phyloP scores from a whole-genome alignment of 2,797 vertebrate genomes.

The Poliocrania exsul region DNA sequence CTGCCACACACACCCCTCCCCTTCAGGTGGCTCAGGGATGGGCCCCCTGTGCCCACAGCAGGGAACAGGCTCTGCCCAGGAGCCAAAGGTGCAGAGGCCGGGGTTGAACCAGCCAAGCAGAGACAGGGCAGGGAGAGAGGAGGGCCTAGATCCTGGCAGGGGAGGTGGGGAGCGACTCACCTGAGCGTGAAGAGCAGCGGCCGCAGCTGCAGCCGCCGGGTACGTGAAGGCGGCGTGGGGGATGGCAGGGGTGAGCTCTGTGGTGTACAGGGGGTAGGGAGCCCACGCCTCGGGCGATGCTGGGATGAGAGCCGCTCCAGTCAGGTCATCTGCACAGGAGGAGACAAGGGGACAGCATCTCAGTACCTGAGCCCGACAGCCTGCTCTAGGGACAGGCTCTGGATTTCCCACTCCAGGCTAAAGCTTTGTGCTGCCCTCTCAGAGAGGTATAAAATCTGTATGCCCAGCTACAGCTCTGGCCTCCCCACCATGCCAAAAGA shows the following conservation, averaged over 20 bases:
- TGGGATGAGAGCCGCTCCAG: slow-evolving; percentile 94
- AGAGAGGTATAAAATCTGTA: background rate
- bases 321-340: slow-evolving; percentile 89
- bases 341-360: background rate
- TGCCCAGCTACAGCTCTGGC: background rate
- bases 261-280: slow-evolving; percentile 95
- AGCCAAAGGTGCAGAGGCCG: background rate
- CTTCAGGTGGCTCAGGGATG: accelerated
- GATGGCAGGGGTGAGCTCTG: slow-evolving; percentile 94
- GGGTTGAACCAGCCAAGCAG: background rate
- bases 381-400: background rate
- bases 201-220: slow-evolving; percentile 89
- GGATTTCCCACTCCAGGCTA: background rate
- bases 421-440: background rate
- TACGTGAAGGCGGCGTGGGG: slow-evolving; percentile 96
- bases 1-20: accelerated
- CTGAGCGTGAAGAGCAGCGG: slow-evolving; percentile 95
- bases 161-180: slow-evolving; percentile 67
- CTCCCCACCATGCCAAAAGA: background rate
- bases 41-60: background rate
- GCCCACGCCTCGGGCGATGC: slow-evolving; percentile 96
- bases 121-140: background rate
- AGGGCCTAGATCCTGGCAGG: accelerated
- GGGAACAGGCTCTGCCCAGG: background rate
- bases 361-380: background rate